These are phyloP conservation scores for Stenoptilia bipunctidactyla DNA, from an alignment of 2,888 invertebrate genomes.

Conservation along the genomic window DNA sequence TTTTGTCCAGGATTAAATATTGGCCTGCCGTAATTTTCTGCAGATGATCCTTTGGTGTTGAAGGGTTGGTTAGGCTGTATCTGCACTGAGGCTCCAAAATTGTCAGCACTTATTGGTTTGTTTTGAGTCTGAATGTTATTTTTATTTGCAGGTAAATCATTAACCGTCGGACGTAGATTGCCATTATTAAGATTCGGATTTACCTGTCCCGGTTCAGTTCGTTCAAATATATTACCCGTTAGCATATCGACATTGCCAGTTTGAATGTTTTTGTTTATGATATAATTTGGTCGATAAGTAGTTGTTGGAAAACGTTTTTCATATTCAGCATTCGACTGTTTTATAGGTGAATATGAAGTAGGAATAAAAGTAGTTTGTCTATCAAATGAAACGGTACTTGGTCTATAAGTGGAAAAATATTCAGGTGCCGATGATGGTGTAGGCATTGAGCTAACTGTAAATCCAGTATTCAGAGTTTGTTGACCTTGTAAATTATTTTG, in stretches of 20 bases:
- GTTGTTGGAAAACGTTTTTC: constrained; percentile 15
- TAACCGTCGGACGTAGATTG: too few relatives aligned
- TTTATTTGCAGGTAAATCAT: too few relatives aligned
- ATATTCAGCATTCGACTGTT: neutral
- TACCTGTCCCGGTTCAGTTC: too few relatives aligned
- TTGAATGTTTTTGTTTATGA: constrained; percentile 8
- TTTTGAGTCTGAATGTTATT: too few relatives aligned
- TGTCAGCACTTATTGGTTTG: too few relatives aligned
- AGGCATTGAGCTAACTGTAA: neutral
- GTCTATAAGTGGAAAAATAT: neutral
- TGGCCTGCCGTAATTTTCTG: too few relatives aligned
- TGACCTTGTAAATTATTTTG: neutral
- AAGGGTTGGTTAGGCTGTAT: too few relatives aligned
- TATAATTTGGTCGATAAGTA: constrained; percentile 20
- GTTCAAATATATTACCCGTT: constrained; percentile 7
- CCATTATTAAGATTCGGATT: too few relatives aligned
- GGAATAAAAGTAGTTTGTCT: too few relatives aligned
- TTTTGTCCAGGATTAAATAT: too few relatives aligned
- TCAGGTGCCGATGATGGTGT: neutral
- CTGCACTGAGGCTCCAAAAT: too few relatives aligned
- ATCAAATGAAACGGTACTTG: neutral
- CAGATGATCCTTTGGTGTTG: too few relatives aligned
- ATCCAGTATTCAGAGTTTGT: neutral
- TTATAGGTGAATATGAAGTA: constrained; percentile 5
- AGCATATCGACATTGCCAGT: neutral